Conservation (phyloP, 2,888 invertebrate species). For the Tipula confusa region DNA sequence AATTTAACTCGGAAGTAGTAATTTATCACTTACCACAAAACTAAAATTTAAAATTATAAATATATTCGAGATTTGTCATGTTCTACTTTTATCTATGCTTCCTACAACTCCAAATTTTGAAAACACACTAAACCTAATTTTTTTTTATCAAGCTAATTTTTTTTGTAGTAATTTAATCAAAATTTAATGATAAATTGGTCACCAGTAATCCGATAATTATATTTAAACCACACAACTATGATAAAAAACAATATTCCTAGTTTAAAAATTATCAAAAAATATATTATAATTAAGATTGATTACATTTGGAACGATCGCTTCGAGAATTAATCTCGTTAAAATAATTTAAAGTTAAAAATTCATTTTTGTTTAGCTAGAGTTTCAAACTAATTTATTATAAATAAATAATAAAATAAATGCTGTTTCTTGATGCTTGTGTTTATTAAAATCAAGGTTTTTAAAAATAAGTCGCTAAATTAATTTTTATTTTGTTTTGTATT, state of each 20-base stretch:
- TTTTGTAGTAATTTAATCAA: neutral
- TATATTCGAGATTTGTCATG: too few relatives aligned
- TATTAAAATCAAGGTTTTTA: neutral
- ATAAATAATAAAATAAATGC: neutral
- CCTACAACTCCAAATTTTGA: too few relatives aligned
- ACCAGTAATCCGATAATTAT: neutral
- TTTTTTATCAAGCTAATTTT: too few relatives aligned
- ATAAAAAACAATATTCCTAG: neutral
- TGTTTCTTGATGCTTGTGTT: neutral
- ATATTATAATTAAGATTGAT: neutral
- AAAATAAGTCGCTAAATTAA: neutral
- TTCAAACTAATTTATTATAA: neutral
- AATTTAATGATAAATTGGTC: neutral
- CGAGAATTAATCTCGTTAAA: neutral
- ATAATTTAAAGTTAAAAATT: neutral
- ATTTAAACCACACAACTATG: neutral
- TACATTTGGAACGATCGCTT: neutral
- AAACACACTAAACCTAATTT: too few relatives aligned
- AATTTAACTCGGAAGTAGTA: too few relatives aligned
- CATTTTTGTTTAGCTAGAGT: neutral
- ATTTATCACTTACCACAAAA: too few relatives aligned
- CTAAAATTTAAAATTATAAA: too few relatives aligned
- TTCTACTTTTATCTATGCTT: too few relatives aligned
- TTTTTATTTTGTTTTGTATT: neutral
- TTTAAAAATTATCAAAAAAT: neutral